Conservation (phyloP, 1,140 invertebrate species). For the Achatina immaculata region DNA sequence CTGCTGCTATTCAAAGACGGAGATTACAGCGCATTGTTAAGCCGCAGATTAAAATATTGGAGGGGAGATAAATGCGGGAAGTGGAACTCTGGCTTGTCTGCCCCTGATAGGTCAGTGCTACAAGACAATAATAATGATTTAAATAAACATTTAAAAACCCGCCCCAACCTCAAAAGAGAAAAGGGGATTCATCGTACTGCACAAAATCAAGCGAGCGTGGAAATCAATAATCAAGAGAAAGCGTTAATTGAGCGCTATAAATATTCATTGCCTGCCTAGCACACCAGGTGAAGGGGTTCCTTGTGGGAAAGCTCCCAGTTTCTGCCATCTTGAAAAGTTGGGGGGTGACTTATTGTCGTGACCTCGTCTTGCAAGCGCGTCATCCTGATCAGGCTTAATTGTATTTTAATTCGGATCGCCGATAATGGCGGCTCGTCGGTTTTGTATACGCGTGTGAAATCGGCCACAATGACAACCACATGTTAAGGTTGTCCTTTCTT, state of each 20-base stretch:
- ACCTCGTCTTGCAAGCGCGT: not conserved
- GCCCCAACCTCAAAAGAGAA: no score
- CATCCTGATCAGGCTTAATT: not conserved
- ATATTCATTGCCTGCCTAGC: not conserved
- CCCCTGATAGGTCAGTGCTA: no score
- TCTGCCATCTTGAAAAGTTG: not conserved
- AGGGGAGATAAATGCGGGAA: no score
- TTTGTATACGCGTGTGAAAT: conserved; percentile 12
- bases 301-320: conserved; percentile 9
- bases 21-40: no score
- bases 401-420: not conserved
- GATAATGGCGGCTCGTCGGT: not conserved
- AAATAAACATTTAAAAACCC: no score
- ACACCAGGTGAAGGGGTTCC: conserved; percentile 20
- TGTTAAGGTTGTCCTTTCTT: conserved; percentile 18
- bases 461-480: conserved; percentile 22
- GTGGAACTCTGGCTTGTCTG: no score
- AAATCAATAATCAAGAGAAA: not conserved
- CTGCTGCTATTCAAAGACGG: no score
- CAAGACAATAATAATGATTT: no score
- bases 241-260: not conserved
- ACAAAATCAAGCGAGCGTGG: not conserved
- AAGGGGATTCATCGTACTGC: not conserved
- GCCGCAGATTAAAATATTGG: no score
- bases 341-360: not conserved